Evolutionary conservation across 2,888 invertebrate genomes (phyloP).

Genomic region (Atrina japonica): DNA sequence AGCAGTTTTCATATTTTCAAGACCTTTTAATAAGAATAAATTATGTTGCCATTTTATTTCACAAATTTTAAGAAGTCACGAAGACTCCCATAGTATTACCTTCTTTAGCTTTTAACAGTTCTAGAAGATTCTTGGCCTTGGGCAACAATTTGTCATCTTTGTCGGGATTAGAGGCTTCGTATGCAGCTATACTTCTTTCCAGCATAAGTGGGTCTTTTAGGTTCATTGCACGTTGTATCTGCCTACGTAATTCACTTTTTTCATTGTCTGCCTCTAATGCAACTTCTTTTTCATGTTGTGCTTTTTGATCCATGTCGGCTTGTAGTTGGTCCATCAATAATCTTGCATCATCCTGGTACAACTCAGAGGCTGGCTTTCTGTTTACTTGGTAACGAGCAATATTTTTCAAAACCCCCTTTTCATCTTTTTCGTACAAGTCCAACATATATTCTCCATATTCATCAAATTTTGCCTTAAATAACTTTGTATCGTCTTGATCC

Average conservation of each 20-base stretch:
- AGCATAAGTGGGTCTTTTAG: slow-evolving; percentile 67
- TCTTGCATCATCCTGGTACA: slow-evolving; percentile 68
- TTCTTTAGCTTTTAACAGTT: slow-evolving; percentile 65
- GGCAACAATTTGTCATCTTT: slow-evolving; percentile 62
- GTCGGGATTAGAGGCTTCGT: slow-evolving; percentile 55
- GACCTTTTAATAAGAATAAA: no score
- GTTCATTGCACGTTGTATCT: slow-evolving; percentile 68
- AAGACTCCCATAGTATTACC: no score
- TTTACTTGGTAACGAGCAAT: slow-evolving; percentile 75
- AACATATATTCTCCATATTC: slow-evolving; percentile 75
- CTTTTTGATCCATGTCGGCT: slow-evolving; percentile 54
- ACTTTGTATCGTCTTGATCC: slow-evolving; percentile 63
- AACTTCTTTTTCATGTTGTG: slow-evolving; percentile 44
- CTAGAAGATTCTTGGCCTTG: slow-evolving; percentile 63
- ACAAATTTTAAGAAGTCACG: no score
- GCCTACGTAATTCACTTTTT: slow-evolving; percentile 52
- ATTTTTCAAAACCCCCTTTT: slow-evolving; percentile 57
- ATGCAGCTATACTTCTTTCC: slow-evolving; percentile 65
- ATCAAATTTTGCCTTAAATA: slow-evolving; percentile 66
- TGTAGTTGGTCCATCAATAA: slow-evolving; percentile 70
- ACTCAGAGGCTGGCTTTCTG: slow-evolving; percentile 65
- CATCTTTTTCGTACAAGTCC: slow-evolving; percentile 68
- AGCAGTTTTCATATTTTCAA: no score
- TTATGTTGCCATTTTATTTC: no score
- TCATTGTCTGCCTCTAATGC: slow-evolving; percentile 48